A percentile compares a stretch with the other conserved stretches of the same genome.
Conservation (phyloP, 2,113 vertebrate species). For the Saccopteryx leptura region DNA sequence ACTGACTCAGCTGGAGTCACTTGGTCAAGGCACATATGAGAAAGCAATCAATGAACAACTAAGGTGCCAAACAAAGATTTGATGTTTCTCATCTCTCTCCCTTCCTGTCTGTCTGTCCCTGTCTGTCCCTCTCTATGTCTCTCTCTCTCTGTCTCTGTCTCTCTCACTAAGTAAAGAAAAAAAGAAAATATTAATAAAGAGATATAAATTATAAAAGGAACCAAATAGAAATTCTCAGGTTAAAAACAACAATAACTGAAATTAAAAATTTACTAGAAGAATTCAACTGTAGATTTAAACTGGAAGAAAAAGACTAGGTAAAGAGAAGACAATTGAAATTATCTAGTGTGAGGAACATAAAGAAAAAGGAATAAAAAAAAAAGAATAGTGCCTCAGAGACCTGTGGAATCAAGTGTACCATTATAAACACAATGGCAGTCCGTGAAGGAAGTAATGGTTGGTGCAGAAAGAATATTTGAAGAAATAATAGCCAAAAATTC, state of each 20-base stretch:
- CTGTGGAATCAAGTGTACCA: neutral
- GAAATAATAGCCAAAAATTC: neutral
- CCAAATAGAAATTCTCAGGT: neutral
- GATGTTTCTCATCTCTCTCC: too few relatives aligned
- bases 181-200: conserved; percentile 31
- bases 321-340: neutral
- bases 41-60: too few relatives aligned
- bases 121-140: too few relatives aligned
- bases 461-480: conserved; percentile 27
- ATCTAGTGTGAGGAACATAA: neutral
- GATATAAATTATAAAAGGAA: neutral
- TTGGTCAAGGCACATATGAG: too few relatives aligned
- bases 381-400: neutral
- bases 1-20: too few relatives aligned
- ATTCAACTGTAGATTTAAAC: neutral
- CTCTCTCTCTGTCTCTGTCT: too few relatives aligned
- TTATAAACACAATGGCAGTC: neutral
- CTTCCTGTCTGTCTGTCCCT: too few relatives aligned
- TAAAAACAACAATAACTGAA: neutral
- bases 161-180: neutral
- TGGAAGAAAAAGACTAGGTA: neutral
- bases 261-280: neutral
- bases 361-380: neutral
- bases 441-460: neutral
- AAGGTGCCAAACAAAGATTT: too few relatives aligned